Evolutionary conservation across 1,140 invertebrate genomes (phyloP).

Genomic region (Babylonia areolata): DNA sequence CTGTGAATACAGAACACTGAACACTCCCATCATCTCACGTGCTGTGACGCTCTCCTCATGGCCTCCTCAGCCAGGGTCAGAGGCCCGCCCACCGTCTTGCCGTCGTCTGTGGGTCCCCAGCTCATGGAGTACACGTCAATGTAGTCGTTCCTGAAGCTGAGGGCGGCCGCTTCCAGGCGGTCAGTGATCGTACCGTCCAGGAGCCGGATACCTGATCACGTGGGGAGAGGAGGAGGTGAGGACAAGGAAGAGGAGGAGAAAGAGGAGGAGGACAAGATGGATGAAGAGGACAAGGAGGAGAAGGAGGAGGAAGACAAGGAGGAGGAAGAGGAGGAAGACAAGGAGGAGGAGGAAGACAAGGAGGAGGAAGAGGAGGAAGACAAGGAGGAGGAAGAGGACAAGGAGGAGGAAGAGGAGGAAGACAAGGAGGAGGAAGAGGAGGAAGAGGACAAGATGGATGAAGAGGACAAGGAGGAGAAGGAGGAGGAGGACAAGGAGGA

Average conservation of each 20-base stretch:
- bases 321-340: too few relatives aligned
- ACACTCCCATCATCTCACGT: too few relatives aligned
- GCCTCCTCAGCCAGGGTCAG: slow-evolving; percentile 86
- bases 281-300: too few relatives aligned
- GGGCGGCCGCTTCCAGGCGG: slow-evolving; percentile 93
- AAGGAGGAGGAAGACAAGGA: too few relatives aligned
- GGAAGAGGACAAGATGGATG: too few relatives aligned
- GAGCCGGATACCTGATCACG: slow-evolving; percentile 90
- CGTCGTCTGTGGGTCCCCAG: slow-evolving; percentile 92
- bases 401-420: too few relatives aligned
- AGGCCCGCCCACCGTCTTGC: slow-evolving; percentile 91
- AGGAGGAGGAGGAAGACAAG: too few relatives aligned
- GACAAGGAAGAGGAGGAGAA: too few relatives aligned
- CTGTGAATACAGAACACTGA: too few relatives aligned
- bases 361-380: background rate
- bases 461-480: background rate
- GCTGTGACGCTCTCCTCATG: slow-evolving; percentile 71
- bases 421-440: too few relatives aligned
- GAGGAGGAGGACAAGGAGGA: background rate
- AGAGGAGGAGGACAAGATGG: too few relatives aligned
- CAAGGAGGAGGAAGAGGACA: background rate
- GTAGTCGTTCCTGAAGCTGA: slow-evolving; percentile 94
- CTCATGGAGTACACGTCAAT: slow-evolving; percentile 98
- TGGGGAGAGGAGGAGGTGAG: background rate
- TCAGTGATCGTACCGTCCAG: slow-evolving; percentile 98